phyloP scores from a whole-genome alignment of 2,888 invertebrate species.

The Amphipoea oculea region DNA sequence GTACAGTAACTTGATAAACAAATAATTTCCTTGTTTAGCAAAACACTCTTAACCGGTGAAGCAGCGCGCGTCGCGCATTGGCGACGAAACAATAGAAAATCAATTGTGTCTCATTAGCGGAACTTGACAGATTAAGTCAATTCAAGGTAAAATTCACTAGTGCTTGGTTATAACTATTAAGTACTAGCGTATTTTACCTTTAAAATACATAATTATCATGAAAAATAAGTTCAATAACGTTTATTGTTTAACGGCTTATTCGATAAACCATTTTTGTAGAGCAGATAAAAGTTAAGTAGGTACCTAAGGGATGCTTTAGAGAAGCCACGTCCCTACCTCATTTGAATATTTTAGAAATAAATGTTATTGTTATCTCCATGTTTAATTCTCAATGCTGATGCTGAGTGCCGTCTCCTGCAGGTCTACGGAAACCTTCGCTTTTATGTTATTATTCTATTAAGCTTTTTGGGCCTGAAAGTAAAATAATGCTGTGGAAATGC shows the following conservation, averaged over 20 bases:
- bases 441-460: constrained; percentile 55
- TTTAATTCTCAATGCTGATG: constrained; percentile 58
- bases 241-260: background rate
- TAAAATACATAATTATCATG: background rate
- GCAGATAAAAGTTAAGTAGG: constrained; percentile 64
- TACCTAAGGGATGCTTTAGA: constrained; percentile 40
- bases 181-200: background rate
- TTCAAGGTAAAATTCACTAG: no score
- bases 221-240: constrained; percentile 16
- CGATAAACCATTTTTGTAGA: constrained; percentile 55
- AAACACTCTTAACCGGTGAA: no score
- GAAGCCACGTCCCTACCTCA: constrained; percentile 55
- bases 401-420: constrained; percentile 15
- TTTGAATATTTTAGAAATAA: constrained; percentile 70
- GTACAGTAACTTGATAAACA: no score
- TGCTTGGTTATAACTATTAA: no score
- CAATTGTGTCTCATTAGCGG: no score
- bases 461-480: constrained; percentile 5
- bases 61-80: no score
- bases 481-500: background rate
- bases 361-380: constrained; percentile 69
- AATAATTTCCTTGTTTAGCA: no score
- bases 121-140: no score
- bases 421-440: constrained; percentile 62
- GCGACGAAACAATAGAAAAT: no score